Conservation (phyloP, 2,888 invertebrate species). For the Ryuthela nishihirai region DNA sequence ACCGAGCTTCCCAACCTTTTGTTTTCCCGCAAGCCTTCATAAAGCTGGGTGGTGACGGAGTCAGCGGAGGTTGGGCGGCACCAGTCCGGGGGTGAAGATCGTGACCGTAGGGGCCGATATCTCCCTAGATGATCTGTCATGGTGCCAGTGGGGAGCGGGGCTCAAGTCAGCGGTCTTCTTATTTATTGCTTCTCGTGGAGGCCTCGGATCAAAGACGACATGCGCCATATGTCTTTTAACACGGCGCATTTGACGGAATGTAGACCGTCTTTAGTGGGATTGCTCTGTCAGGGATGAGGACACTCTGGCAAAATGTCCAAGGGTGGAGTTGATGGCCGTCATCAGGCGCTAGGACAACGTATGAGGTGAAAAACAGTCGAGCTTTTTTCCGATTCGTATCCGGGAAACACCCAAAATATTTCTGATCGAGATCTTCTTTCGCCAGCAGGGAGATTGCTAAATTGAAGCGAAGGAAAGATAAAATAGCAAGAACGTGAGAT, state of each 20-base stretch:
- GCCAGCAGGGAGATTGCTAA: no score
- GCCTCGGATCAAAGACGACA: not conserved
- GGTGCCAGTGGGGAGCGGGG: conserved; percentile 13
- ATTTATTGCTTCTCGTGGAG: conserved; percentile 24
- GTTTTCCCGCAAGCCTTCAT: no score
- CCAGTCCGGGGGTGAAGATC: not conserved
- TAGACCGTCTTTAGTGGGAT: no score
- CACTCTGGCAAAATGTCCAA: no score
- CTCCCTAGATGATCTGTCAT: conserved; percentile 33
- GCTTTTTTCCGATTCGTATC: conserved; percentile 15
- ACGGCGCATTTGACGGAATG: no score
- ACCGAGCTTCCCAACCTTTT: no score
- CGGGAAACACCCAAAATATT: conserved; percentile 30
- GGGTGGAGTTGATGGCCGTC: no score
- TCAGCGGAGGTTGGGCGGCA: conserved; percentile 2
- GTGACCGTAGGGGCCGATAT: conserved; percentile 17
- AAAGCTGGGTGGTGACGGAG: conserved; percentile 27
- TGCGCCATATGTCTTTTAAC: conserved; percentile 28
- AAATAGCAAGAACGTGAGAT: no score
- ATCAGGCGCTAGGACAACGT: no score
- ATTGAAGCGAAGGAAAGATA: no score
- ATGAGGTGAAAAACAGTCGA: no score
- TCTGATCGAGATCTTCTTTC: not conserved
- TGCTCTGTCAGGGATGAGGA: no score
- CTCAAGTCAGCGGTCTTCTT: not conserved